phyloP scores from a whole-genome alignment of 2,113 vertebrate genomes.

The Lepus europaeus region DNA sequence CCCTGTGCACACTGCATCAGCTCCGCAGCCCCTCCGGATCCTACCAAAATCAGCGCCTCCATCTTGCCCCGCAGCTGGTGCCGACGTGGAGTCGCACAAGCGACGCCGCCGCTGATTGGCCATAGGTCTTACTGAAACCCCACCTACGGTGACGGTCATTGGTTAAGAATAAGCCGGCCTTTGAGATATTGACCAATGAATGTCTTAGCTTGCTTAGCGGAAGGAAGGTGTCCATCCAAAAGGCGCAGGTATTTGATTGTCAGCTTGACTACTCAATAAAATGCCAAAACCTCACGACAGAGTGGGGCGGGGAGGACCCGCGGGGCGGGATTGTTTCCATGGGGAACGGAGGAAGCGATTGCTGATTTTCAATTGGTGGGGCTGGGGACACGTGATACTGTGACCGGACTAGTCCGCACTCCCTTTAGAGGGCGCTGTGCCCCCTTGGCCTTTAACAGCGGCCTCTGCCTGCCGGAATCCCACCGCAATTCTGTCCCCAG shows the following conservation, averaged over 20 bases:
- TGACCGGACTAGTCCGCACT: neutral
- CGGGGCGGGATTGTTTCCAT: constrained; percentile 78
- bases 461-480: fast-evolving
- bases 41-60: constrained; percentile 89
- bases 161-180: neutral
- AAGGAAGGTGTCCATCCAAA: constrained; percentile 60
- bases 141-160: constrained; percentile 29
- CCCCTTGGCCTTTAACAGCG: constrained; percentile 10
- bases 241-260: constrained; percentile 65
- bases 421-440: constrained; percentile 68
- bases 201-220: neutral
- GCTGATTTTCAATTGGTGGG: constrained; percentile 71
- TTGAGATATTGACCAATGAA: constrained; percentile 4
- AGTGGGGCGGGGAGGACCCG: neutral
- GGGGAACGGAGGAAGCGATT: constrained; percentile 76
- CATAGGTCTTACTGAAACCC: neutral
- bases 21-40: constrained; percentile 71
- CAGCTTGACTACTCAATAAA: constrained; percentile 69
- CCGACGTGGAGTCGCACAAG: constrained; percentile 87
- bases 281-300: neutral
- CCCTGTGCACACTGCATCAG: neutral
- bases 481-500: neutral
- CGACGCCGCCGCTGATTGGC: constrained; percentile 82
- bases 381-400: neutral
- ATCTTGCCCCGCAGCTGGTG: constrained; percentile 87